Base-by-base conservation (phyloP, 1,140 invertebrate genomes). In the Drosophila insularis region DNA sequence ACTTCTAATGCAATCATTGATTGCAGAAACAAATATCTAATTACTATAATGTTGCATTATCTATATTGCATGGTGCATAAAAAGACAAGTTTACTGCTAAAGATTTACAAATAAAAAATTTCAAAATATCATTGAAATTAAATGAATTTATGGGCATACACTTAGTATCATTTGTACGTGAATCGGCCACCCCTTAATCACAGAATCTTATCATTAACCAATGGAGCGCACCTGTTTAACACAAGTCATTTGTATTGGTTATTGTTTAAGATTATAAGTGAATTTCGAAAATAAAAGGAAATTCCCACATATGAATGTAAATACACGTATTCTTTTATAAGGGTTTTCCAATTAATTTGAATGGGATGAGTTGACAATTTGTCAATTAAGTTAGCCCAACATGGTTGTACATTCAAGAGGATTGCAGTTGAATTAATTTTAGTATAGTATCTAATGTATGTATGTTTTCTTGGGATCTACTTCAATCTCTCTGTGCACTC, bases 181-280 rank as follows among this genome's bases (percentile, higher is more conserved):
- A 37, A 37, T 21, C 43, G 21, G 7, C 27, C 27, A 31, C 27
- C 55, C 54, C 13, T 4, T 13, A 55, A 3, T 14, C 27, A 35
- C 31, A 35, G 54, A 35, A 17, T 58, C 55, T 58, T 58, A 58
- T 58, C 55, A 58, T 56, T 46, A 68, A 56, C 32, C 61, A 62
- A 59, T 68, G 54, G 58, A 58, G 6, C 54, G 63, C 17, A 59
- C 62, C 66, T 62, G 66, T 68, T 65, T 54, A 14, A 43, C 59
- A 61, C 27, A 39, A 59, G 23, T 40, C 53, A 55, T 37, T 50
- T 50, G 17, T 46, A 63, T 43, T 72, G 67, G 66, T 63, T 71
- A 63, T 71, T 66, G 69, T 71, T 63, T 63, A 32, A 46, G 19
- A 43, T 46, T 46, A 46, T 63, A 55, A 63, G 46, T 17, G 31